Evolutionary conservation across 1,140 invertebrate species (phyloP).

Genomic region (Drosophila varians): DNA sequence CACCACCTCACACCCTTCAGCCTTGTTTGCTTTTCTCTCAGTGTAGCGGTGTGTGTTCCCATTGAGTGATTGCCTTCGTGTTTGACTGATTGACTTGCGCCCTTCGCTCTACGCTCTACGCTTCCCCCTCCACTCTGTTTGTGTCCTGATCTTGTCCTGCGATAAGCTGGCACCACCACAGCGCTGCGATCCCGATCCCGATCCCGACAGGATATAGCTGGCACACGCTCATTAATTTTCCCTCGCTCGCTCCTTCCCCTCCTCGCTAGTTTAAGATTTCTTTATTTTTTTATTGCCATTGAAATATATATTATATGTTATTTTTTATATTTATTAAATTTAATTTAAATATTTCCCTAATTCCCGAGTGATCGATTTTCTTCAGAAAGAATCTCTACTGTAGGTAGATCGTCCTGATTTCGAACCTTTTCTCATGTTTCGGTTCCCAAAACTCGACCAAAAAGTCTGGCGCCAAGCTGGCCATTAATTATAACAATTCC

Average conservation of each 20-base stretch:
- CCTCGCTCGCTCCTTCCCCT: no score
- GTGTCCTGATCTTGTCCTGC: conserved; percentile 40
- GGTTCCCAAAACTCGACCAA: neutral
- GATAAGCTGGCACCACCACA: conserved; percentile 48
- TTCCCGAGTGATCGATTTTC: neutral
- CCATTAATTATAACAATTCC: conserved; percentile 73
- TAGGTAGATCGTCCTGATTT: neutral
- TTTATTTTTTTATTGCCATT: no score
- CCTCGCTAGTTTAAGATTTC: no score
- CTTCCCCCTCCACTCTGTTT: conserved; percentile 19
- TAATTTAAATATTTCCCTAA: no score
- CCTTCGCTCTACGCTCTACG: conserved; percentile 5
- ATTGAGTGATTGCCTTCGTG: conserved; percentile 69
- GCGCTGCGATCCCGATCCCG: neutral
- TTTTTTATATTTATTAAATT: no score
- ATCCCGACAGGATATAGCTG: conserved; percentile 21
- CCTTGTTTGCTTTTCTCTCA: neutral
- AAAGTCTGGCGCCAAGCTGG: conserved; percentile 68
- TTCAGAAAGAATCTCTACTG: no score
- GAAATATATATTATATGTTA: no score
- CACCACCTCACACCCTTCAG: neutral
- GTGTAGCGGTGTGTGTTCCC: conserved; percentile 37
- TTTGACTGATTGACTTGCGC: conserved; percentile 64
- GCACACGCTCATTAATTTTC: conserved; percentile 44
- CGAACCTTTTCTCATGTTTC: neutral